Evolutionary conservation across 1,140 invertebrate genomes (phyloP), one percentile per base, ranked within the genome.

Genomic region (Stegodyphus dumicola): DNA sequence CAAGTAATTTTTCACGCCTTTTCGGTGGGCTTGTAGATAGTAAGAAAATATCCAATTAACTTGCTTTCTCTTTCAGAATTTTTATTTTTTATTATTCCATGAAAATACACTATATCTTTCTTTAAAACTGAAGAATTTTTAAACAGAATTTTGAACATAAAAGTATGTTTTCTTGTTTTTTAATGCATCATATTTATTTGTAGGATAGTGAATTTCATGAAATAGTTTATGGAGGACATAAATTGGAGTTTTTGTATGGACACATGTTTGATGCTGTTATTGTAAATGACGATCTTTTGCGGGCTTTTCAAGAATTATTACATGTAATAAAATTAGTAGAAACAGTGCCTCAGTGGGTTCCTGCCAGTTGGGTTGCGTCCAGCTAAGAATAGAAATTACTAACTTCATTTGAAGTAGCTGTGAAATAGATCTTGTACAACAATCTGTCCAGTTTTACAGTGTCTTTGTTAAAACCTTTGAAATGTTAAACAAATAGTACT

Each of bases 191-290:
- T 87, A 74, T 76, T 81, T 75, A 88, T 87, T 49, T 86, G 48
- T 90, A 98, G 96, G 97, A 99, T 89, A 96, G 98, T 84, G 97
- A 99, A 90, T 95, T 99, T 88, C 91, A 94, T 51, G 96, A 98
- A 87, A 98, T 99, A 88, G 92, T 99, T 18, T 94, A 95, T 88
- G 95, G 94, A 78, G 94, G 95, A 6, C 94, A 95, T 71, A 94
- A 97, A 88, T 98, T 99, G 88, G 96, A 99, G 90, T 97, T 96
- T 89, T 92, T 96, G 52, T 99, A 98, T 91, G 95, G 96, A 6
- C 98, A 99, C 91, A 95, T 95, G 89, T 99, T 99, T 90, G 98
- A 99, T 91, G 95, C 96, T 88, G 94, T 94, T 75, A 95, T 99
- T 33, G 93, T 98, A 4, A 99, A 99, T 89, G 95, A 94, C 18